Evolutionary conservation across 2,888 invertebrate species (phyloP), one percentile per base, ranked within the genome.

Genomic region (Lepidonotus clava): DNA sequence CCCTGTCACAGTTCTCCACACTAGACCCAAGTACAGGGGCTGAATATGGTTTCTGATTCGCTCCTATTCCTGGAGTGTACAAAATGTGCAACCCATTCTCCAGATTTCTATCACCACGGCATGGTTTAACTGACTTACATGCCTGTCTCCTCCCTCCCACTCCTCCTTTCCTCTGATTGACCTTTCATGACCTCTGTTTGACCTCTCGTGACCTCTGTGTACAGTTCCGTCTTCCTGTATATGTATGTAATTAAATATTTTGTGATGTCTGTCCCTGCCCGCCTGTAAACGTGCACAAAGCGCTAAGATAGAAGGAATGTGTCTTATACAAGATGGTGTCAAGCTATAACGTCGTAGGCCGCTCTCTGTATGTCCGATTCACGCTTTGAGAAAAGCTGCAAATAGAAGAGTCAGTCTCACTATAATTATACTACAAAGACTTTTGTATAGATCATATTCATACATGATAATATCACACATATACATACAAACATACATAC

Each of bases 221-320:
- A 80, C 71, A 71, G 71, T 71, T 46, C 32, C n/a, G 80, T 80
- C 46, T 46, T 76, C 46, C 80, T 80, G 80, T 80, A 28, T 80
- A 41, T 80, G 80, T 80, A 76, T 18, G 38, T 38, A 80, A 46
- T 41, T 80, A 80, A 80, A 46, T 80, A 80, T 80, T 46, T 11
- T 80, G 51, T 80, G n/a, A n/a, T 77, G 51, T 80, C 80, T 80
- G 46, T 46, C 80, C 24, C 5, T 18, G 5, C 32, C 28, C 28
- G 80, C 46, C 24, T 18, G 28, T 66, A 66, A 11, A 4, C 8
- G 46, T 46, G 80, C 51, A 46, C 46, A 46, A 6, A 11, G 24
- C 6, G 36, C 40, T 40, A 6, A 6, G 28, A 66, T 66, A 21
- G 4, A 66, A 66, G 36, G 18, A 8, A 46, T 46, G 46, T 11